Evolutionary conservation across 1,140 invertebrate genomes (phyloP), one percentile per base, ranked within the genome.

Genomic region (Gryllus bimaculatus): DNA sequence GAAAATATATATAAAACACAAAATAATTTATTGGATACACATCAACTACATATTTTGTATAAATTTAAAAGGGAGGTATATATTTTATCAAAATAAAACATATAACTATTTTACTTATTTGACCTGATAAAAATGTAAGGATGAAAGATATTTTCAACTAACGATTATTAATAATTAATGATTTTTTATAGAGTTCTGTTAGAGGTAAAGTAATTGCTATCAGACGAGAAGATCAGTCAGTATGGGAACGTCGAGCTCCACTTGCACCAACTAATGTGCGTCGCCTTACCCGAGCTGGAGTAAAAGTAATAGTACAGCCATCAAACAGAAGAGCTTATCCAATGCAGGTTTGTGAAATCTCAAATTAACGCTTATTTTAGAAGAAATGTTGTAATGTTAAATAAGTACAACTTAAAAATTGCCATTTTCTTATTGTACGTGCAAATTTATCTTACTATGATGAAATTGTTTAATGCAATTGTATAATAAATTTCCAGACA

Each of bases 201-300:
- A 39, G 48, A 12, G 86, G 86, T 49, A 92, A 91, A 81, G 88
- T 93, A n/a, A 93, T 96, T 83, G 94, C 94, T 12, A 94, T 96
- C 81, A 88, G 94, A 18, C 86, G 97, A 48, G 98, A 99, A 87
- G 97, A 98, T 85, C 96, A 98, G 83, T 97, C 95, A 83, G 95
- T 98, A 83, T 99, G 98, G 98, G 98, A 99, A 86, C 88, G 98
- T 82, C 87, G 98, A 81, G 98, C 98, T 0, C 96, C 98, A 0
- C 91, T 99, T 73, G 93, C 95, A 0, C 98, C 98, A 0, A 85
- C 89, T 8, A 97, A 99, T 84, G 98, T 99, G 0, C 90, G 93
- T 79, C 92, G 93, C 82, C 86, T 99, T 76, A 93, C 95, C 10
- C 90, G 93, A 82, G 88, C 92, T 80, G 96, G 97, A 7, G 91